Evolutionary conservation across 2,888 invertebrate genomes (phyloP), one percentile per base, ranked within the genome.

Genomic region (Pachymerium ferrugineum): DNA sequence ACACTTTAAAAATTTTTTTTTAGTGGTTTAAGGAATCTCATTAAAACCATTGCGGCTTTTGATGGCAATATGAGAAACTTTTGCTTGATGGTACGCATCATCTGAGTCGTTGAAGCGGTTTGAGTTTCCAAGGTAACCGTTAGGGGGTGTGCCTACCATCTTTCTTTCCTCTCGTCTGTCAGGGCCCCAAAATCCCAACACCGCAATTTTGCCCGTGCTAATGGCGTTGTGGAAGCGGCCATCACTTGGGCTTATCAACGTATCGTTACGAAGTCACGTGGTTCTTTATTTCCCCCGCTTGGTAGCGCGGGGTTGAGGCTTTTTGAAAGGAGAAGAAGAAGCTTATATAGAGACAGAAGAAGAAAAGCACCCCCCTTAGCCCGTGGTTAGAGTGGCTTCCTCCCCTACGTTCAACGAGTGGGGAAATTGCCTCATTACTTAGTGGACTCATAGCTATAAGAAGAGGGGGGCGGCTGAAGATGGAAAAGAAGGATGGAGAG

Each of bases 241-340:
- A 47, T 47, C 47, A 47, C 47, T 47, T 47, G 47, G 47, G 47
- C 47, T 47, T 47, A 47, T 47, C 47, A 47, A 47, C 47, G 47
- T 47, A 47, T 47, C 47, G 47, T 47, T 47, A 47, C 19, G n/a
- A 16, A 47, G 47, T 47, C 47, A 47, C 47, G 47, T 47, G 47
- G 47, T 47, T 47, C 19, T 47, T 47, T 47, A 47, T 47, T 47
- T 47, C 22, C 22, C 47, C 47, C 47, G 10, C 47, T 47, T 19
- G 47, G 38, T 16, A 38, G 47, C 22, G 47, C 8, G 5, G 16
- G 47, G n/a, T n/a, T 47, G 16, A 6, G 16, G 14, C 19, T n/a
- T 16, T n/a, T n/a, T n/a, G n/a, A n/a, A n/a, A n/a, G 14, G 38
- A 38, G 38, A 4, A 47, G 47, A 47, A 47, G 47, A 19, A 16